These are phyloP conservation scores for Tretioscincus oriximinensis DNA, from an alignment of 2,113 vertebrate species.

Conservation along the genomic window DNA sequence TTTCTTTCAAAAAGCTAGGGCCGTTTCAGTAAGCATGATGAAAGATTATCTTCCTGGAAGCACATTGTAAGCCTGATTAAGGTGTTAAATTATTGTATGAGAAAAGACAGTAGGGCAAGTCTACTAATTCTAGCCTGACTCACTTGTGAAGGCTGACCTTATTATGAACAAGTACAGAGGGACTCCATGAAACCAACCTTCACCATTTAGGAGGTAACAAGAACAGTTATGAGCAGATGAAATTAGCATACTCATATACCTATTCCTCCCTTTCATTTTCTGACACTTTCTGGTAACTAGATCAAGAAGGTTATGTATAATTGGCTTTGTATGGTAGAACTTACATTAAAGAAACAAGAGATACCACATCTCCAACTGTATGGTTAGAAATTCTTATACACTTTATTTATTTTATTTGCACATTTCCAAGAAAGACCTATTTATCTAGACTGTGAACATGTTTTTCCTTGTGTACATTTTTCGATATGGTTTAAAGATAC, in stretches of 20 bases:
- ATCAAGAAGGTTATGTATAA: not conserved
- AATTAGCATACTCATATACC: too few species aligned
- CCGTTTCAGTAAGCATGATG: conserved; percentile 2
- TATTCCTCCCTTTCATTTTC: too few species aligned
- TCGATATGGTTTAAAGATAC: not conserved
- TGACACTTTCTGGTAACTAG: too few species aligned
- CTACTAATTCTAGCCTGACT: too few species aligned
- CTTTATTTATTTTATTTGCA: not conserved
- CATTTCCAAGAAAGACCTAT: too few species aligned
- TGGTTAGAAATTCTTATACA: not conserved
- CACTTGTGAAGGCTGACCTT: too few species aligned
- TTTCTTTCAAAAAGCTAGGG: not conserved
- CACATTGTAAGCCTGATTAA: not conserved
- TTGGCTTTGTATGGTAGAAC: not conserved
- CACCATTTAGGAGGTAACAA: too few species aligned
- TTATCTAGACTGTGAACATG: not conserved
- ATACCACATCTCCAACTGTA: not conserved
- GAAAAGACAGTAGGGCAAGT: too few species aligned
- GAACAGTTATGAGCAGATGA: too few species aligned
- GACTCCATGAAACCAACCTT: too few species aligned
- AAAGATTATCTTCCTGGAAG: not conserved
- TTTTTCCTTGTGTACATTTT: not conserved
- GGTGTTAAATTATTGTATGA: too few species aligned
- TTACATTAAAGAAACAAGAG: not conserved
- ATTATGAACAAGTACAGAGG: too few species aligned